These are phyloP conservation scores for Tetrapedia diversipes DNA, from an alignment of 2,888 invertebrate species.

Conservation along the genomic window DNA sequence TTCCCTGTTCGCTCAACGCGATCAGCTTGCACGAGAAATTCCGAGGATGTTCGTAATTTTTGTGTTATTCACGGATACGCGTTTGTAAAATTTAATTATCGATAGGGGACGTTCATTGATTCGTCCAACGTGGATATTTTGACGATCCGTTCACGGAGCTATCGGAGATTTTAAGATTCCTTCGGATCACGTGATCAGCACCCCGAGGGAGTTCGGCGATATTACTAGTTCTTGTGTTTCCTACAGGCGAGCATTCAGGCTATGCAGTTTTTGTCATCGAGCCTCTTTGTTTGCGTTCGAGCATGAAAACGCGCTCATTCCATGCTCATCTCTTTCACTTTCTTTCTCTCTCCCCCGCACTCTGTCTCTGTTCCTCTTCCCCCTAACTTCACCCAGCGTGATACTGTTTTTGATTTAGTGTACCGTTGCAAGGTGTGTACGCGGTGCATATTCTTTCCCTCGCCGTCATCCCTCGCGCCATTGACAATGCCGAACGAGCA, in stretches of 20 bases:
- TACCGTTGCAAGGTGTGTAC: constrained; percentile 44
- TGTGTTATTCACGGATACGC: no score
- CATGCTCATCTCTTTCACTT: constrained; percentile 63
- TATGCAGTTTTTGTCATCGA: constrained; percentile 79
- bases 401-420: constrained; percentile 71
- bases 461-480: constrained; percentile 47
- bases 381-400: constrained; percentile 34
- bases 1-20: no score
- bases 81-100: no score
- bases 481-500: constrained; percentile 58
- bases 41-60: no score
- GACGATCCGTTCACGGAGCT: no score
- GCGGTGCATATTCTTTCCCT: constrained; percentile 28
- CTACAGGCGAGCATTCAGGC: constrained; percentile 72
- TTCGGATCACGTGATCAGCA: constrained; percentile 59
- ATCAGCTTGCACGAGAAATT: no score
- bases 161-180: constrained; percentile 57
- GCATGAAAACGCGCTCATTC: constrained; percentile 75
- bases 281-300: constrained; percentile 77
- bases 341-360: no score
- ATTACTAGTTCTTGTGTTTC: constrained; percentile 72
- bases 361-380: no score
- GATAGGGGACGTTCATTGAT: no score
- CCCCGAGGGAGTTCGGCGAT: constrained; percentile 67
- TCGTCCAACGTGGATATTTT: no score